A percentile compares a stretch with the other conserved stretches of the same genome.
Conservation (phyloP, 2,113 vertebrate species). For the Haemorhous mexicanus region DNA sequence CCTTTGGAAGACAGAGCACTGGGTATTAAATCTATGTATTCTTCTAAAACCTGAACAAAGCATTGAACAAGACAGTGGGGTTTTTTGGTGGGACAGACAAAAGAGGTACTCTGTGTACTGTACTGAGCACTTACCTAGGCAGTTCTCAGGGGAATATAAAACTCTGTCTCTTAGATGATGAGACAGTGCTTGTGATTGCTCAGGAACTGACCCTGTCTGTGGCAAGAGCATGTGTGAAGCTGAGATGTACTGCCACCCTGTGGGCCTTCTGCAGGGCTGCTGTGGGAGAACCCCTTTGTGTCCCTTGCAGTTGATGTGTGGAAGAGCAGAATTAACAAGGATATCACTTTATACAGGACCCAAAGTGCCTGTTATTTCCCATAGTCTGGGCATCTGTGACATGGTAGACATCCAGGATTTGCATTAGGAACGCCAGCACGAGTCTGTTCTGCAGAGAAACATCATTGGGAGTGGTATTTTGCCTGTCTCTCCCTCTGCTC, state of each 20-base stretch:
- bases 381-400: neutral
- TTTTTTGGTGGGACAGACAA: neutral
- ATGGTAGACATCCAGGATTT: neutral
- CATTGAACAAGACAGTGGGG: neutral
- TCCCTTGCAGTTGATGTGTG: neutral
- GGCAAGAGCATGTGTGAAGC: neutral
- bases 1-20: neutral
- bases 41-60: neutral
- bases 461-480: neutral
- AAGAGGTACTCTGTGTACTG: neutral
- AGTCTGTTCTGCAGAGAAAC: neutral
- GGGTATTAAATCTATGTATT: accelerated
- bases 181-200: neutral
- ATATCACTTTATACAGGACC: neutral
- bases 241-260: slow-evolving; percentile 35
- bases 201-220: neutral
- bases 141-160: neutral
- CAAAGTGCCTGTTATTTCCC: neutral
- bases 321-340: neutral
- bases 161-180: neutral
- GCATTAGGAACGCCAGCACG: neutral
- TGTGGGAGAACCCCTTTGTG: neutral
- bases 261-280: neutral
- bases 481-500: neutral
- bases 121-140: neutral